phyloP scores from a whole-genome alignment of 2,888 invertebrate species.

The Phalera bucephala region DNA sequence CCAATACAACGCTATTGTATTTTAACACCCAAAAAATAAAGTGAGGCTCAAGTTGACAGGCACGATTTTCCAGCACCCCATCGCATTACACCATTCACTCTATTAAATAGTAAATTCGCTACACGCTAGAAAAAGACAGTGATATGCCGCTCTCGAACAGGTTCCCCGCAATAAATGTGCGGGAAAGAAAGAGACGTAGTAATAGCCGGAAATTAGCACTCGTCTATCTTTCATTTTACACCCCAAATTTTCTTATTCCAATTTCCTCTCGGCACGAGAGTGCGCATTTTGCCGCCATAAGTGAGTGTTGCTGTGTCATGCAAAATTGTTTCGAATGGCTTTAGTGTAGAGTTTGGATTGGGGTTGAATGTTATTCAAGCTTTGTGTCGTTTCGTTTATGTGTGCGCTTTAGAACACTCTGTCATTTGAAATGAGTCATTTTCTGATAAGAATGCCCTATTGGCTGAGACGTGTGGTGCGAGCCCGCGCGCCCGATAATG shows the following conservation, averaged over 20 bases:
- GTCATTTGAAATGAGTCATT: constrained; percentile 88
- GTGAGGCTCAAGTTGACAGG: constrained; percentile 14
- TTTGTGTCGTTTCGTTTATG: constrained; percentile 58
- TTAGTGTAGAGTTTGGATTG: constrained; percentile 38
- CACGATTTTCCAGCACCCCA: constrained; percentile 29
- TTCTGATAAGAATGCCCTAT: constrained; percentile 87
- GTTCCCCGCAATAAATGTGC: constrained; percentile 74
- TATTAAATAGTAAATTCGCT: constrained; percentile 52
- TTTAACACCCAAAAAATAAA: constrained; percentile 3
- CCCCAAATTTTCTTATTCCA: constrained; percentile 91
- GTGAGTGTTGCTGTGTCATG: constrained; percentile 21
- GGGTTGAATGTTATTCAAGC: constrained; percentile 9
- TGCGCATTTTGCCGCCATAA: constrained; percentile 56
- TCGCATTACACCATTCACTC: constrained; percentile 43
- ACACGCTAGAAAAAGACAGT: constrained; percentile 72
- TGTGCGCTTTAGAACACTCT: constrained; percentile 78
- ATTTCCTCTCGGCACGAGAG: constrained; percentile 83
- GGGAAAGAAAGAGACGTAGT: constrained; percentile 81
- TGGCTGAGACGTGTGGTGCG: constrained; percentile 80
- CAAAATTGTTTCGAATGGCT: constrained; percentile 26
- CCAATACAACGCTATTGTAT: neutral
- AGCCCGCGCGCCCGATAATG: constrained; percentile 74
- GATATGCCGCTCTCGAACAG: constrained; percentile 58
- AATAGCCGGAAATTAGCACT: constrained; percentile 88
- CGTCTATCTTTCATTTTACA: constrained; percentile 90